Conservation (phyloP, 2,888 invertebrate species). For the Drosophila melanosoma region DNA sequence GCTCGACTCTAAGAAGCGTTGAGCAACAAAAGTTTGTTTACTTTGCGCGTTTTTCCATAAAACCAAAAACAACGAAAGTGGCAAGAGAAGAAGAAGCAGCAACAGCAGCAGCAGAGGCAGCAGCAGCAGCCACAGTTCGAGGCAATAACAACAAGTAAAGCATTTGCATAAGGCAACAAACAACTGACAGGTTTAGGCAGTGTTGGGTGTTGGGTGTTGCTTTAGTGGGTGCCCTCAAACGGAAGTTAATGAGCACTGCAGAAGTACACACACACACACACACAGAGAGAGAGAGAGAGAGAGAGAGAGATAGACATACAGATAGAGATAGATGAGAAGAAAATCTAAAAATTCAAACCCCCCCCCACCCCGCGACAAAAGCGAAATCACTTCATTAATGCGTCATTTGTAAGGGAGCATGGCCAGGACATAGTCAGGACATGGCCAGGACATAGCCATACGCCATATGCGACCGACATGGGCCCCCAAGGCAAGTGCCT, state of each 20-base stretch:
- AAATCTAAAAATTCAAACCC: conserved; percentile 57
- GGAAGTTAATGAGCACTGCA: conserved; percentile 72
- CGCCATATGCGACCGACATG: conserved; percentile 54
- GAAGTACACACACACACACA: neutral
- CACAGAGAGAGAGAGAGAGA: neutral
- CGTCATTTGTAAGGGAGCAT: conserved; percentile 78
- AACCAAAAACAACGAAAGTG: conserved; percentile 64
- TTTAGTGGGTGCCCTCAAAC: conserved; percentile 56
- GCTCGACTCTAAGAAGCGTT: conserved; percentile 38
- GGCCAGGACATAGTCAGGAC: conserved; percentile 50
- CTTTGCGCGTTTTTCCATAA: conserved; percentile 78
- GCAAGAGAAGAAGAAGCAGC: conserved; percentile 26
- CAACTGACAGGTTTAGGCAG: conserved; percentile 48
- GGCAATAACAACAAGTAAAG: conserved; percentile 72
- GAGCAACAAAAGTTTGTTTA: conserved; percentile 70
- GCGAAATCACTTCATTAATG: conserved; percentile 84
- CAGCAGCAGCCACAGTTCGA: conserved; percentile 42
- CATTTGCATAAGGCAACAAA: conserved; percentile 79
- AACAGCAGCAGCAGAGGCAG: conserved; percentile 38
- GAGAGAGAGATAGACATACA: neutral
- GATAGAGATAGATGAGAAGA: conserved; percentile 7
- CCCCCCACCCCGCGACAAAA: conserved; percentile 57
- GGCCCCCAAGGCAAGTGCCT: conserved; percentile 44
- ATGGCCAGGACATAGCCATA: conserved; percentile 48
- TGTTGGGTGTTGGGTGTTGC: conserved; percentile 2